Evolutionary conservation across 2,797 vertebrate species (phyloP), one percentile per base, ranked within the genome.

Genomic region (Tympanoctomys barrerae): DNA sequence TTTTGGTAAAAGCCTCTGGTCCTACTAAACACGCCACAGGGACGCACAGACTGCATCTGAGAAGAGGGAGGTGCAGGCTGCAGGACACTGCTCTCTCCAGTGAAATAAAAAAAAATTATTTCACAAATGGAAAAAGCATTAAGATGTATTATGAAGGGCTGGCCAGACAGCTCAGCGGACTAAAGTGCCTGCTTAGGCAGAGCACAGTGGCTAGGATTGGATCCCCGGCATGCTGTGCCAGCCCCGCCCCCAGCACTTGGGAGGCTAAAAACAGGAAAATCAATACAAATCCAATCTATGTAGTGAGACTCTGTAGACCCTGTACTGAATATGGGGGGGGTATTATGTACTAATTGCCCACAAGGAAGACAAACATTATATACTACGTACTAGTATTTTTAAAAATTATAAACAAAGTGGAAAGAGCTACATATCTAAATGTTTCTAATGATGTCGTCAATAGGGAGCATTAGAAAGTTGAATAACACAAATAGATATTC

Each of bases 391-490:
- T 28, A 31, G 46, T 36, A 75, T 70, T 36, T 28, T 28, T 28
- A 46, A 46, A 28, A 28, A 11, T 7, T 24, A 42, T 42, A 78
- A 31, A 77, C 13, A 52, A 52, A 52, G 46, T 52, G 9, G 49
- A 54, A 79, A 7, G 16, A n/a, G 9, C 49, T 54, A 10, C 22
- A 24, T 70, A 88, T 54, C 73, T 73, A 79, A 24, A 54, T 31
- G 66, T 71, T 88, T 88, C 79, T 49, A 64, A 61, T 71, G 54
- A 66, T 14, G 52, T 81, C 83, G 90, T 66, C 70, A 85, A 82
- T n/a, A 79, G 28, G 10, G 11, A 36, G 18, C 68, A 73, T 78
- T 36, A 94, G 92, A 71, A 88, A 91, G n/a, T 11, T 36, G 5
- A 87, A 75, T 57, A 66, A 22, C n/a, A 49, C 57, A 49, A 46